Evolutionary conservation across 2,113 vertebrate genomes (phyloP).

Genomic region (Sylvietta virens): DNA sequence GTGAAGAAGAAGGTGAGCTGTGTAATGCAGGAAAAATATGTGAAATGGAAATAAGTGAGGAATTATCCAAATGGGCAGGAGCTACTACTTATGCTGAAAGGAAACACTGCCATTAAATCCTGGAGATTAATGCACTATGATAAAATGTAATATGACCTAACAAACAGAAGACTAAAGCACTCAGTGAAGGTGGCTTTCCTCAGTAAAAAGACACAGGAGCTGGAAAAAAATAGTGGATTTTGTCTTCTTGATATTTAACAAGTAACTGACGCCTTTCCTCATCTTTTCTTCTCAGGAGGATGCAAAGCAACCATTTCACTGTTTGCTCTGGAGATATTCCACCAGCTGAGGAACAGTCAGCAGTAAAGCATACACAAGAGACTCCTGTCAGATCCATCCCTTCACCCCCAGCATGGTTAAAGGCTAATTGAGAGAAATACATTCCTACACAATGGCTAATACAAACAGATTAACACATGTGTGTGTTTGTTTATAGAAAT

Average conservation of each 20-base stretch:
- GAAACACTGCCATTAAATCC: neutral
- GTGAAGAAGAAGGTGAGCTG: neutral
- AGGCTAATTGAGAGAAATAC: neutral
- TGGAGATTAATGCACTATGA: neutral
- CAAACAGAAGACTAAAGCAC: neutral
- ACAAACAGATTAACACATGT: neutral
- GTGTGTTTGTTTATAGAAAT: neutral
- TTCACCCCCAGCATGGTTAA: neutral
- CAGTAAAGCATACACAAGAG: neutral
- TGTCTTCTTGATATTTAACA: neutral
- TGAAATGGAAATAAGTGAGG: neutral
- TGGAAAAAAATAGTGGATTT: neutral
- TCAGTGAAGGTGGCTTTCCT: neutral
- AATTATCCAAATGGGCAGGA: neutral
- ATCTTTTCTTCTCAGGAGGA: neutral
- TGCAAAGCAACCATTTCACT: neutral
- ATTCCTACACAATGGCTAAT: neutral
- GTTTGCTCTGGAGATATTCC: constrained; percentile 46
- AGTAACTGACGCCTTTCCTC: neutral
- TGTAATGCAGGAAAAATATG: neutral
- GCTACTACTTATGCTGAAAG: neutral
- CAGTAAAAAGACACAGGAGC: neutral
- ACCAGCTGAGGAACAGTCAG: neutral
- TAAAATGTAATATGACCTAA: neutral
- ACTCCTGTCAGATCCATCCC: neutral